Evolutionary conservation across 2,888 invertebrate species (phyloP), one percentile per base, ranked within the genome.

Genomic region (Nemotelus nigrinus): DNA sequence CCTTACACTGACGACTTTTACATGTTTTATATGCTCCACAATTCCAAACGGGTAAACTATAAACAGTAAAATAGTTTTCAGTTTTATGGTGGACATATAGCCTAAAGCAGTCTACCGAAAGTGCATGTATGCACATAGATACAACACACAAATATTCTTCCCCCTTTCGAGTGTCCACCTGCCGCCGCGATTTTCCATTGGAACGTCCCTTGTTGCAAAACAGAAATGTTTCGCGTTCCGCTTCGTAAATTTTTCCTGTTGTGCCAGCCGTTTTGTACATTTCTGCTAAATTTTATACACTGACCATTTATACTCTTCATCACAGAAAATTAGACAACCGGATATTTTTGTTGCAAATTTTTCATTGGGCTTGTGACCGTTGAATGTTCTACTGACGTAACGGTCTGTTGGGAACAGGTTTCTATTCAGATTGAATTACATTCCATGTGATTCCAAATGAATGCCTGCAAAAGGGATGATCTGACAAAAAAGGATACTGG

Each of bases 181-280:
- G 47, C 43, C 1, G 45, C 47, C 44, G 47, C 39, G 1, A 2
- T 47, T 65, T 44, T 8, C 45, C 47, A 8, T 58, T 58, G 10
- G 4, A 47, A 3, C 10, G 65, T 55, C 8, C 63, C 45, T 50
- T 74, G 60, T 74, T 60, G 60, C 25, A 25, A 25, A 50, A 47
- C 55, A 44, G 70, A 74, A 74, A 60, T 74, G 60, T 63, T 25
- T 60, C 39, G 48, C 47, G 74, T 74, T 74, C 60, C 74, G 63
- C 60, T 74, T 74, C 74, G 74, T 74, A 74, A 74, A 74, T 74
- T 74, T 74, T 74, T 74, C 60, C 74, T 74, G 74, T 74, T 63
- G 60, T 63, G 48, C 63, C 45, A 60, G 44, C 58, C 57, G 58
- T 58, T 72, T 72, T 55, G 53, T 70, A 70, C 70, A 55, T 55